These are phyloP conservation scores for Ellobium chinense DNA, from an alignment of 2,888 invertebrate genomes.

Conservation along the genomic window DNA sequence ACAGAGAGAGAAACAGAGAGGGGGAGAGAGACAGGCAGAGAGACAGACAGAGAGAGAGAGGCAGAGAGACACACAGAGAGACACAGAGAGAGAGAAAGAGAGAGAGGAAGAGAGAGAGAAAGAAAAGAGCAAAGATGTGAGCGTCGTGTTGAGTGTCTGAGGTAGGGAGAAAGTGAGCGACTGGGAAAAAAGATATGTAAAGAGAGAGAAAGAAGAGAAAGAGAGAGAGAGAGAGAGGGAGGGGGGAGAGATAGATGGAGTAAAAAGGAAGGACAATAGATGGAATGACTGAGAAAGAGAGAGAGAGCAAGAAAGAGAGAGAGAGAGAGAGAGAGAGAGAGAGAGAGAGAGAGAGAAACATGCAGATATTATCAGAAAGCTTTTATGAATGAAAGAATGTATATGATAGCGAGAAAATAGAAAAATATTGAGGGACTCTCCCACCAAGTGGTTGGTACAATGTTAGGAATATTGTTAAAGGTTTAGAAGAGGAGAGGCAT, in stretches of 20 bases:
- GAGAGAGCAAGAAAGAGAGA: not conserved
- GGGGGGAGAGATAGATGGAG: not conserved
- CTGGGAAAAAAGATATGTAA: not conserved
- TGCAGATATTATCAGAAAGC: not conserved
- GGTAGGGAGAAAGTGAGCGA: not conserved
- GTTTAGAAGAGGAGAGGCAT: too few species aligned
- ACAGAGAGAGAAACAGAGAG: not conserved
- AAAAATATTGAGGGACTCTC: too few species aligned
- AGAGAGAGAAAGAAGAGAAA: conserved; percentile 1
- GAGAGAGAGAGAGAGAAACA: not conserved
- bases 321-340: not conserved
- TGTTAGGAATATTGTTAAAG: too few species aligned
- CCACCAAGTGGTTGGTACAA: too few species aligned
- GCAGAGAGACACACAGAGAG: not conserved
- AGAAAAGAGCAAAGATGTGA: not conserved
- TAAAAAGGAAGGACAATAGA: conserved; percentile 7
- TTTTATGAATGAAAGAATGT: too few species aligned
- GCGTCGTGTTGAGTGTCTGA: not conserved
- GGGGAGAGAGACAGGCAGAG: not conserved
- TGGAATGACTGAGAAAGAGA: not conserved
- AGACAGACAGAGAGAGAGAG: not conserved
- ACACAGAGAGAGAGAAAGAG: conserved; percentile 14
- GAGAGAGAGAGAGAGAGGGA: not conserved
- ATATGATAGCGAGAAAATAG: too few species aligned
- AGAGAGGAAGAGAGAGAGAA: conserved; percentile 12